A percentile compares a stretch with the other conserved stretches of the same genome.
Conservation (phyloP, 2,113 vertebrate species). For the Prinia subflava region DNA sequence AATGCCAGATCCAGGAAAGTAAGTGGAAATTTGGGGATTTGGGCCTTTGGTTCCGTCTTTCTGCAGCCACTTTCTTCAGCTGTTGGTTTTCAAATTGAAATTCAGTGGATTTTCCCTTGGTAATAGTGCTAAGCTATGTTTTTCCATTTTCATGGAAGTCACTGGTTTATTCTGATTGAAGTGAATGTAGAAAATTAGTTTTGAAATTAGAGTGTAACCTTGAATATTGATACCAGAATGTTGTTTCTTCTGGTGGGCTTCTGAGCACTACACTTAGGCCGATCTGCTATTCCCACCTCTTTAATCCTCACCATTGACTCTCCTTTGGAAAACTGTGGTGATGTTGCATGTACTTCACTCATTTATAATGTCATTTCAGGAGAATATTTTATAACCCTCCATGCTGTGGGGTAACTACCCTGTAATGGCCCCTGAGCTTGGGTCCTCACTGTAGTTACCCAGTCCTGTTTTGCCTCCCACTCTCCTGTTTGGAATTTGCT, state of each 20-base stretch:
- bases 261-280: background rate
- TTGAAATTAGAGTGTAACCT: background rate
- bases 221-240: background rate
- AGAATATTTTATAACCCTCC: background rate
- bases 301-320: background rate
- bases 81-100: background rate
- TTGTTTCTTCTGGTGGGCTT: background rate
- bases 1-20: constrained; percentile 98
- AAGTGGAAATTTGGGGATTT: constrained; percentile 52
- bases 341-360: background rate
- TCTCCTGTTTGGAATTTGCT: background rate
- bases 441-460: background rate
- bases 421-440: background rate
- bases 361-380: background rate
- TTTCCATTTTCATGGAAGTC: background rate
- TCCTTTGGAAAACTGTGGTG: background rate
- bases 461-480: background rate
- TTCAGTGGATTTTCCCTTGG: background rate
- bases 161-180: background rate
- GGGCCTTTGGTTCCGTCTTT: background rate
- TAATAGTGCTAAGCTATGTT: background rate
- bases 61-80: background rate
- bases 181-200: background rate
- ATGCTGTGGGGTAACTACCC: background rate
- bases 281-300: background rate